phyloP scores from a whole-genome alignment of 2,113 vertebrate species.

The Loxodonta africana region DNA sequence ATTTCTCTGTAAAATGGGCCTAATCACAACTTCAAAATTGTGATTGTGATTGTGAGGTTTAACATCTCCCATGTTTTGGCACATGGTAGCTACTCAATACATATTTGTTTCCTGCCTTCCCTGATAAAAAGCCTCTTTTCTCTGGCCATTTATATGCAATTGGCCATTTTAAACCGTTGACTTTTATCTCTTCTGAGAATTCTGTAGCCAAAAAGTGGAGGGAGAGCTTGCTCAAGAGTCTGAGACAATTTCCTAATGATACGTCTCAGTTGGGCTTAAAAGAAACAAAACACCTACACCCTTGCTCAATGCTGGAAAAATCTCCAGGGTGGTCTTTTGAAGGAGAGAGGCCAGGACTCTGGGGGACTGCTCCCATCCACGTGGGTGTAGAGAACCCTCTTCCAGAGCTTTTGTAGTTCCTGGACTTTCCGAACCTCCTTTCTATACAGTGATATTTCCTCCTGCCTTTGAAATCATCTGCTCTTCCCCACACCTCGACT shows the following conservation, averaged over 20 bases:
- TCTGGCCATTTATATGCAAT: neutral
- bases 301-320: slow-evolving; percentile 74
- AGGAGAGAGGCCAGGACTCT: neutral
- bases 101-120: slow-evolving; percentile 7
- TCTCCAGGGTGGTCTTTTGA: slow-evolving; percentile 62
- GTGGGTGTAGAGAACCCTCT: slow-evolving; percentile 4
- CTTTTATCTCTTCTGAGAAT: slow-evolving; percentile 48
- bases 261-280: slow-evolving; percentile 43
- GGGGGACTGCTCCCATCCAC: neutral
- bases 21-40: neutral
- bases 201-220: slow-evolving; percentile 38
- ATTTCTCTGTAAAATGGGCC: slow-evolving; percentile 43
- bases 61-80: neutral
- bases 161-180: slow-evolving; percentile 27
- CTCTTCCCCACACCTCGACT: neutral
- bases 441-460: neutral
- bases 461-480: neutral
- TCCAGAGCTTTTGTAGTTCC: neutral
- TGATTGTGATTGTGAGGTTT: neutral
- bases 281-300: slow-evolving; percentile 70
- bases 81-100: neutral
- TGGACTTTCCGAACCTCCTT: neutral
- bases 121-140: neutral
- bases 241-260: slow-evolving; percentile 70
- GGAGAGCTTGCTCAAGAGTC: slow-evolving; percentile 57